These are phyloP conservation scores for Balaenoptera acutorostrata DNA, from an alignment of 2,113 vertebrate species.

Conservation along the genomic window DNA sequence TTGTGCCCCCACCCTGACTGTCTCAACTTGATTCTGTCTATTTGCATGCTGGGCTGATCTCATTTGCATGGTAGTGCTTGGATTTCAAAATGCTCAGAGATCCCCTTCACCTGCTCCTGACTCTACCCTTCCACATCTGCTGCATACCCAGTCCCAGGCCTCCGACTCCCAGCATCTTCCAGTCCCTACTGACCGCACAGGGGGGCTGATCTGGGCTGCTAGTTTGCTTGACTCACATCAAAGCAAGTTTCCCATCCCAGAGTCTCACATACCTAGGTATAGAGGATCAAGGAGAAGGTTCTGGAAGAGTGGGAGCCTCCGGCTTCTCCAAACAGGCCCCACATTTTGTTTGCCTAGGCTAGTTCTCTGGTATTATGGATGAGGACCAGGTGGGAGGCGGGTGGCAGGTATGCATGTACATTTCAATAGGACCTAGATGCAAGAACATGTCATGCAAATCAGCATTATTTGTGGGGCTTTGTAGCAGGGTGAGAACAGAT, in stretches of 20 bases:
- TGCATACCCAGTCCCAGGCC: neutral
- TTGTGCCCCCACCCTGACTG: neutral
- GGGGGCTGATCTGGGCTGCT: neutral
- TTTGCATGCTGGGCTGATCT: conserved; percentile 39
- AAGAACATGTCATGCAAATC: neutral
- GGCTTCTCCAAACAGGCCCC: neutral
- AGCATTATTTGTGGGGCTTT: neutral
- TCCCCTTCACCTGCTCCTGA: conserved; percentile 9
- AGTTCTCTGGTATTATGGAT: neutral
- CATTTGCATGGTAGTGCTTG: conserved; percentile 35
- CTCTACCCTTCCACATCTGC: neutral
- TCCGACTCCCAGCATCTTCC: neutral
- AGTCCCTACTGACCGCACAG: neutral
- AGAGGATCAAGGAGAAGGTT: neutral
- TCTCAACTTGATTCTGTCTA: neutral
- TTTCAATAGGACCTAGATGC: neutral
- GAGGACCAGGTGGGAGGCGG: neutral
- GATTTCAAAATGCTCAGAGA: conserved; percentile 51
- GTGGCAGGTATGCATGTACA: neutral
- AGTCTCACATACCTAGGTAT: neutral
- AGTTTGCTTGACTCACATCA: neutral
- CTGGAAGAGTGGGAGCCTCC: neutral
- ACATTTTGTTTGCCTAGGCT: neutral
- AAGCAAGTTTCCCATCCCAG: neutral
- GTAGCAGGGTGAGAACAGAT: neutral